Evolutionary conservation across 2,113 vertebrate species (phyloP).

Genomic region (Solenodon paradoxus): DNA sequence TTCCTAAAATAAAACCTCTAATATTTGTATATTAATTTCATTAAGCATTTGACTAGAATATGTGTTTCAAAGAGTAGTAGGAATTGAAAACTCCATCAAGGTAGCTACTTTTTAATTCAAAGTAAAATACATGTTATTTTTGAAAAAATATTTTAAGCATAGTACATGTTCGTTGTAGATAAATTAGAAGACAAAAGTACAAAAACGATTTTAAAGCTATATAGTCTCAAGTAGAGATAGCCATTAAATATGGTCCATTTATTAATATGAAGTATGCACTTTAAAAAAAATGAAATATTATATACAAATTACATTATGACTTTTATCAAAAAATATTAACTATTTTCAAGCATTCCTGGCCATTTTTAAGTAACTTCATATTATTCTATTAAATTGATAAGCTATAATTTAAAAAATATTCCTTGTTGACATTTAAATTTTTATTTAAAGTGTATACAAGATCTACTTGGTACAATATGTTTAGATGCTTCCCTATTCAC

Average conservation of each 20-base stretch:
- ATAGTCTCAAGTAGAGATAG: not conserved
- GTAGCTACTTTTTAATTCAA: constrained; percentile 22
- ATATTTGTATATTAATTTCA: constrained; percentile 20
- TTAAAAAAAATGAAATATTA: not conserved
- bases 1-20: not conserved
- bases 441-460: not conserved
- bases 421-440: constrained; percentile 15
- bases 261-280: not conserved
- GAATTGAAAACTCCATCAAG: not conserved
- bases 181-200: not conserved
- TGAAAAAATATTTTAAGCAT: not conserved
- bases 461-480: not conserved
- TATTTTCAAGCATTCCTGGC: not conserved
- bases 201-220: not conserved
- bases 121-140: constrained; percentile 10
- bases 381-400: not conserved
- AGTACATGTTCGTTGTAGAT: not conserved
- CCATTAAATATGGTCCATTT: constrained; percentile 4
- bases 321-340: not conserved
- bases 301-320: not conserved
- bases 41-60: not conserved
- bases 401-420: not conserved
- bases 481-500: not conserved
- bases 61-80: not conserved
- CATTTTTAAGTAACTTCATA: constrained; percentile 21